Evolutionary conservation across 2,888 invertebrate genomes (phyloP), one percentile per base, ranked within the genome.

Genomic region (Pedicia rivosa): DNA sequence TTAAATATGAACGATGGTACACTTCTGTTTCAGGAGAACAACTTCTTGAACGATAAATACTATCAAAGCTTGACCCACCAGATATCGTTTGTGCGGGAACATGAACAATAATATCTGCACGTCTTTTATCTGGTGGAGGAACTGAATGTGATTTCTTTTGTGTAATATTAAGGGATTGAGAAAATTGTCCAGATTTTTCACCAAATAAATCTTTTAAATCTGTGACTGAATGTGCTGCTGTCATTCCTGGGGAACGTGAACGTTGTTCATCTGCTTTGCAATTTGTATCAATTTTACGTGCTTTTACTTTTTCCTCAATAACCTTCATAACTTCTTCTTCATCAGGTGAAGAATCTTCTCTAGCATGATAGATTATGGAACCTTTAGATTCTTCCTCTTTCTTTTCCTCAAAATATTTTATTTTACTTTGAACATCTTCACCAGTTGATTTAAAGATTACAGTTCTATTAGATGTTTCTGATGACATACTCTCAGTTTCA

Each of bases 141-240:
- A n/a, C n/a, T n/a, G n/a, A n/a, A n/a, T n/a, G n/a, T n/a, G n/a
- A n/a, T n/a, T n/a, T n/a, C n/a, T n/a, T n/a, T n/a, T n/a, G n/a
- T n/a, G 38, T 35, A 31, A 33, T 28, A 27, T 15, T 22, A 20
- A 37, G 20, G 32, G 40, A 39, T 27, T 31, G 40, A 40, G 54
- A 44, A 49, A 57, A 51, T 42, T 61, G 20, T 65, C 16, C 64
- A 44, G 73, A 70, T 17, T 66, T 69, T 55, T 86, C 84, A 0
- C 86, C 86, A 50, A 81, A 84, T n/a, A 83, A 62, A 46, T 84
- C 86, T 50, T 79, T 81, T 38, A 86, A 61, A 57, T 82, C 76
- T 22, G 82, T 56, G 5, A 55, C 46, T 3, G 35, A 35, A 7
- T 17, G 13, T 4, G 25, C 15, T 15, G 35, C 19, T 7, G 19